Conservation (phyloP, 2,113 vertebrate genomes). For the Catharus fuscescens region DNA sequence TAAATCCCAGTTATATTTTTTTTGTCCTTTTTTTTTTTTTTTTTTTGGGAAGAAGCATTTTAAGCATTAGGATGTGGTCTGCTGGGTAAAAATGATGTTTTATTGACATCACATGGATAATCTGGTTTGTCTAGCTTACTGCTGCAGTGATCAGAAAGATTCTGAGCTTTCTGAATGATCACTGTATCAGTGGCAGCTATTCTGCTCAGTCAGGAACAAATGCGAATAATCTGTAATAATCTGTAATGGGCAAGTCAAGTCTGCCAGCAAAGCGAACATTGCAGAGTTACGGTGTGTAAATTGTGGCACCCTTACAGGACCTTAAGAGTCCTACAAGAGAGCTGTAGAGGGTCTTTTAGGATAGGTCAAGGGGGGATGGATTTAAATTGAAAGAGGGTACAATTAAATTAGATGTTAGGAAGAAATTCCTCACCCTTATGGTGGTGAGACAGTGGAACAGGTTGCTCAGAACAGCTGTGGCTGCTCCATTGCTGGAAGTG, state of each 20-base stretch:
- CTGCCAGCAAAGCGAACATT: background rate
- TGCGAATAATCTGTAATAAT: background rate
- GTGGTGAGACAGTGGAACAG: background rate
- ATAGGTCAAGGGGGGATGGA: background rate
- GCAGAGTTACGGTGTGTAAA: background rate
- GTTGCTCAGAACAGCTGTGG: background rate
- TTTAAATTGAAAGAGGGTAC: background rate
- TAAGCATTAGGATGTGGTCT: background rate
- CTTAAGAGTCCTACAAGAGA: background rate
- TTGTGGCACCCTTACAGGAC: background rate
- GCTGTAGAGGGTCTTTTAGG: background rate
- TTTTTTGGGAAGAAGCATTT: background rate
- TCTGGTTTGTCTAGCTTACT: conserved; percentile 31
- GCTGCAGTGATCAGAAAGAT: background rate
- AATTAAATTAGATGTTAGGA: background rate
- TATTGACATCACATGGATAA: conserved; percentile 11
- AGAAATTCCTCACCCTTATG: background rate
- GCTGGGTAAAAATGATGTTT: background rate
- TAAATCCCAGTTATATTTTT: conserved; percentile 53
- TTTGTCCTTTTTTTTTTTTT: background rate
- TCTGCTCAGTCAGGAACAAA: background rate
- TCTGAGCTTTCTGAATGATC: background rate
- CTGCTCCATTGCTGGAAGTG: background rate
- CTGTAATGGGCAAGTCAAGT: background rate
- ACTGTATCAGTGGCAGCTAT: background rate